Percentiles rank a stretch among this genome's conserved stretches.
Conservation (phyloP, 2,113 vertebrate genomes). For the Sinocyclocheilus anshuiensis region DNA sequence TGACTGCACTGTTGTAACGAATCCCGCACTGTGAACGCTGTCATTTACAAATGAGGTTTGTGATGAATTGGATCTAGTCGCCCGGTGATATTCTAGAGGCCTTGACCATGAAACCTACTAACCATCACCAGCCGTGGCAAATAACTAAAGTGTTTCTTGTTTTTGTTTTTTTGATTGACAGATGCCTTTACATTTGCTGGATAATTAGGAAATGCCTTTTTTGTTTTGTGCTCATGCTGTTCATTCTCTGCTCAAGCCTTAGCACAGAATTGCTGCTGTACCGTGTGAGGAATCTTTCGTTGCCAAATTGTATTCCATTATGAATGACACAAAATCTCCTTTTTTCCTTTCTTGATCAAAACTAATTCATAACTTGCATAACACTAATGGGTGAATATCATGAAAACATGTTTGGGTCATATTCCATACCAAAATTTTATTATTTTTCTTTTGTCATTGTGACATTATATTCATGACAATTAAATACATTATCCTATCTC, state of each 20-base stretch:
- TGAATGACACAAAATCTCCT: background rate
- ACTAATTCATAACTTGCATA: background rate
- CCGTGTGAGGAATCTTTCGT: background rate
- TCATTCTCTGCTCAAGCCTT: background rate
- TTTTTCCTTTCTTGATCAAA: background rate
- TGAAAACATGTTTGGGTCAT: background rate
- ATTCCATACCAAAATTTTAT: background rate
- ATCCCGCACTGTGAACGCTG: background rate
- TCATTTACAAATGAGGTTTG: background rate
- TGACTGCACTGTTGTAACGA: background rate
- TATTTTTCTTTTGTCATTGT: background rate
- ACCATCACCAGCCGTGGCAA: background rate
- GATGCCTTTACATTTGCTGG: background rate
- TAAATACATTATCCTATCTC: background rate
- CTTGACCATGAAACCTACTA: background rate
- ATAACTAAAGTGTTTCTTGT: background rate
- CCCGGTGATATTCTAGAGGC: background rate
- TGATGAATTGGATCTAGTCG: background rate
- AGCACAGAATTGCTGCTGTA: background rate
- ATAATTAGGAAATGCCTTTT: background rate
- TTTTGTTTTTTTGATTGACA: background rate
- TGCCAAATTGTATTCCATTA: background rate
- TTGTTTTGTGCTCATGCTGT: background rate
- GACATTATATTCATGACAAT: background rate
- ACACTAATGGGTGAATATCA: background rate